Percentiles rank a stretch among this genome's conserved stretches.
phyloP scores from a whole-genome alignment of 1,140 invertebrate genomes.

The Platorchestia sp. region DNA sequence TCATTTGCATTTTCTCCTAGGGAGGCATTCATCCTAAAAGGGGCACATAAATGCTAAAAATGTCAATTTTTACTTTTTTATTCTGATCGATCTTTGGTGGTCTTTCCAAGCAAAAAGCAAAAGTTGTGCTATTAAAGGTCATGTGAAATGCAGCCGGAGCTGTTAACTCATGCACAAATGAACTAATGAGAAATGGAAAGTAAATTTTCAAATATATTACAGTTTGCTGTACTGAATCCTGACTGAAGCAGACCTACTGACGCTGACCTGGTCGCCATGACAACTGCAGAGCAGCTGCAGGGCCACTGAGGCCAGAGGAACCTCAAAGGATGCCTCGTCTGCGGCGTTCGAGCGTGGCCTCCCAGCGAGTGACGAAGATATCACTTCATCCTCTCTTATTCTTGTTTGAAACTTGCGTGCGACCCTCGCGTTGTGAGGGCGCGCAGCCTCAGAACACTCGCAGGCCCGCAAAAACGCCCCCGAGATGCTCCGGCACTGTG shows the following conservation, averaged over 20 bases:
- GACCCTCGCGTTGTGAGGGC: neutral
- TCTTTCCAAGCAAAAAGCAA: no score
- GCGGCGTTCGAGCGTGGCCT: no score
- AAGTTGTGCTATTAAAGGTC: no score
- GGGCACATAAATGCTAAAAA: no score
- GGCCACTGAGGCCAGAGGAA: neutral
- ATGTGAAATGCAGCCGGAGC: no score
- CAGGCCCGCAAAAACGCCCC: neutral
- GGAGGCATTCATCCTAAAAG: no score
- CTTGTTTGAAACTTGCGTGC: neutral
- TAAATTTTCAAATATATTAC: no score
- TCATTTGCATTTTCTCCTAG: no score
- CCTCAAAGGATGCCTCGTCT: neutral
- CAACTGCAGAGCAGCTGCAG: neutral
- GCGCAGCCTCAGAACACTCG: neutral
- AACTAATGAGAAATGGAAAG: no score
- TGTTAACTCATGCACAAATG: no score
- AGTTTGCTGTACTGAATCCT: neutral
- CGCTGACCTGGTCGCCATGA: constrained; percentile 1
- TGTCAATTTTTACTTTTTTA: no score
- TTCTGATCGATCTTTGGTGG: no score
- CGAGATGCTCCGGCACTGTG: neutral
- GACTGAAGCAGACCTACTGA: neutral
- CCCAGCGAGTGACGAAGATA: neutral
- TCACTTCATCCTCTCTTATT: neutral